Conservation (phyloP, 2,113 vertebrate genomes). For the Oriolus oriolus region DNA sequence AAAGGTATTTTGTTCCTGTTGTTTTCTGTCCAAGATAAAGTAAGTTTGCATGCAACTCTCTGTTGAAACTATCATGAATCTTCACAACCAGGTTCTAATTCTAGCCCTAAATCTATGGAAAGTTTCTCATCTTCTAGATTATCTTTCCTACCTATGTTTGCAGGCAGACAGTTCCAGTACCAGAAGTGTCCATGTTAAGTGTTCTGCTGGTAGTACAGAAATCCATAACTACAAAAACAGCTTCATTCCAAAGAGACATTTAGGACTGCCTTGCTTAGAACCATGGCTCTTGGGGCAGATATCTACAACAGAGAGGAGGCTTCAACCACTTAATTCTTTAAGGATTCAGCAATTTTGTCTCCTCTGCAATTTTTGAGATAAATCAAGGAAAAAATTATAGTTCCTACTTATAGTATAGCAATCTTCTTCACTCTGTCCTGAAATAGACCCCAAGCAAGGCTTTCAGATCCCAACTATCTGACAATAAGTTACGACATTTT, state of each 20-base stretch:
- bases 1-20: neutral
- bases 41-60: neutral
- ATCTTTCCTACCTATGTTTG: neutral
- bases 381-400: neutral
- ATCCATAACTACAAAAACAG: neutral
- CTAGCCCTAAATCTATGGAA: neutral
- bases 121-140: neutral
- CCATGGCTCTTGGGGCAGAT: neutral
- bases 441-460: neutral
- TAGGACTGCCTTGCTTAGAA: neutral
- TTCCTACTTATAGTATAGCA: neutral
- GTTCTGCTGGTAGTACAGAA: neutral
- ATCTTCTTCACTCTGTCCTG: neutral
- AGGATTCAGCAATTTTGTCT: neutral
- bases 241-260: neutral
- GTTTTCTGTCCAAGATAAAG: neutral
- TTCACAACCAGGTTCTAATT: neutral
- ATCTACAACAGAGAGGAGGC: neutral
- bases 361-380: neutral
- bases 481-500: neutral
- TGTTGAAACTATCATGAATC: neutral
- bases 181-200: neutral
- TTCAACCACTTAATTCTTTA: neutral
- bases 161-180: neutral
- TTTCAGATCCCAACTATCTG: neutral